Conservation (phyloP, 2,888 invertebrate genomes). For the Clistopyga incitator region DNA sequence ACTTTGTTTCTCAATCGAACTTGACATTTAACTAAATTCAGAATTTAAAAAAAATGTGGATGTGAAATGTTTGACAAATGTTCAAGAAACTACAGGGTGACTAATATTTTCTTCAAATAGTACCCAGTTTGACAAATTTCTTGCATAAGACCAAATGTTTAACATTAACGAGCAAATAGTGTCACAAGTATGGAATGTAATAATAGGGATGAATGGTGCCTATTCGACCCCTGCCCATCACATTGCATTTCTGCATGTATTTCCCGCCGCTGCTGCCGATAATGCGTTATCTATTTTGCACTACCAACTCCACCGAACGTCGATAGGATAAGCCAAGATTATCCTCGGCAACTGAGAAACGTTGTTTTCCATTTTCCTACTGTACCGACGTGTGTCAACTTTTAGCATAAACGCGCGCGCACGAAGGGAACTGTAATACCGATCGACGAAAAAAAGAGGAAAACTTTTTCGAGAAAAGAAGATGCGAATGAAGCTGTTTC, state of each 20-base stretch:
- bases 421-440: slow-evolving; percentile 49
- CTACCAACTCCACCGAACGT: slow-evolving; percentile 19
- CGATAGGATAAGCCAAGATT: slow-evolving; percentile 16
- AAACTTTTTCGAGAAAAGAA: background rate
- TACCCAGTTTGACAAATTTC: no score
- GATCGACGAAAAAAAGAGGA: background rate
- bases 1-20: no score
- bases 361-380: slow-evolving; percentile 24
- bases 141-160: no score
- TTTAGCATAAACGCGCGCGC: background rate
- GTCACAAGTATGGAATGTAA: background rate
- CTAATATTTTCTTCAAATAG: no score
- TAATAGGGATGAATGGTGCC: background rate
- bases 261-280: background rate
- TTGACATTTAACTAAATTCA: background rate
- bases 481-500: background rate
- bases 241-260: background rate
- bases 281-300: background rate
- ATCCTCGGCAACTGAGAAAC: background rate
- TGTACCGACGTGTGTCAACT: slow-evolving; percentile 34
- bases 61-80: background rate
- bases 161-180: no score
- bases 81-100: background rate
- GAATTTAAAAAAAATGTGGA: background rate
- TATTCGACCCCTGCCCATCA: background rate